These are phyloP conservation scores for Enteromius thamalakanensis DNA, from an alignment of 2,797 vertebrate species.

Conservation along the genomic window DNA sequence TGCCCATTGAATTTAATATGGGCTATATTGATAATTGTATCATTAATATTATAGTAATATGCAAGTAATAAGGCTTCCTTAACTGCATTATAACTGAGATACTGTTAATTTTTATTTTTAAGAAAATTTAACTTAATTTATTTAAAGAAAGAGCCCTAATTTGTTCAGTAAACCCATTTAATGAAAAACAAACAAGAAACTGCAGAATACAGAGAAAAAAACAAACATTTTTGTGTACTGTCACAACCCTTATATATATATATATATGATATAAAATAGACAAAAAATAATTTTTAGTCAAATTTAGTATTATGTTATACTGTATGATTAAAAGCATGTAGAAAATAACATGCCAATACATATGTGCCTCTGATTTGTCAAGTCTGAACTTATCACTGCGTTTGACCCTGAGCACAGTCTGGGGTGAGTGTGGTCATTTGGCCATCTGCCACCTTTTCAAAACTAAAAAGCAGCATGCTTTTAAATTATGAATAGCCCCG, in stretches of 20 bases:
- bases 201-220: not conserved
- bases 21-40: not conserved
- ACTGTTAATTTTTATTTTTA: not conserved
- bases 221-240: not conserved
- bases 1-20: not conserved
- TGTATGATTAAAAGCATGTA: not conserved
- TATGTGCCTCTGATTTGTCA: not conserved
- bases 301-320: not conserved
- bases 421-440: constrained; percentile 51
- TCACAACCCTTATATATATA: not conserved
- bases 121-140: not conserved
- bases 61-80: not conserved
- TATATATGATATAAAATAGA: not conserved
- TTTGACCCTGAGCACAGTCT: constrained; percentile 40
- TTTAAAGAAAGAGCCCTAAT: not conserved
- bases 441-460: constrained; percentile 64
- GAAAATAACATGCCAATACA: not conserved
- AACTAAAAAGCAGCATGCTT: constrained; percentile 66
- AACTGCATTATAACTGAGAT: not conserved
- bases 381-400: constrained; percentile 18
- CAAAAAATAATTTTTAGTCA: not conserved
- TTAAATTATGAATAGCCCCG: constrained; percentile 75
- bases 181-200: not conserved
- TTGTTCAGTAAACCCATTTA: not conserved
- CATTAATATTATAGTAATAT: not conserved